Percentiles rank a stretch among this genome's conserved stretches.
phyloP scores from a whole-genome alignment of 2,888 invertebrate species.

The Eupithecia abbreviata region DNA sequence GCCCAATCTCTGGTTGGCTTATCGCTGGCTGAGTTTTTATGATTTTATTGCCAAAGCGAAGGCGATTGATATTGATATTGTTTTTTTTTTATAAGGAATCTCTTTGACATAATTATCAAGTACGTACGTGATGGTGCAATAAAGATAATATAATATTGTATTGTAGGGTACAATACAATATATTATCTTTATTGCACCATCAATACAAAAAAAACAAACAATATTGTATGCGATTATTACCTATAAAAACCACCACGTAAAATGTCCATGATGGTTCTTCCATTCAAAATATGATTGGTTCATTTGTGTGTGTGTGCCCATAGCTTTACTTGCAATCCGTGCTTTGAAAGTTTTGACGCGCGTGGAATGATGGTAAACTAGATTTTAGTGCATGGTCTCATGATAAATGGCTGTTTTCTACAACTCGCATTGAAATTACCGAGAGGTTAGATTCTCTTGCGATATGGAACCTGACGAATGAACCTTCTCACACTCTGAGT shows the following conservation, averaged over 20 bases:
- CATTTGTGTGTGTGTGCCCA: not conserved
- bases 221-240: too few relatives aligned
- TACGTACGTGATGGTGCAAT: too few relatives aligned
- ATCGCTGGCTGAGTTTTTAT: not conserved
- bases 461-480: not conserved
- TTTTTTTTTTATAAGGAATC: too few relatives aligned
- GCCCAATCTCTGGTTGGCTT: not conserved
- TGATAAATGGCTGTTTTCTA: constrained; percentile 10
- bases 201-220: too few relatives aligned
- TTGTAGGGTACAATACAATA: too few relatives aligned
- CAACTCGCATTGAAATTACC: not conserved
- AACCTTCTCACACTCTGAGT: not conserved
- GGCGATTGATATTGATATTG: not conserved
- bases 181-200: too few relatives aligned
- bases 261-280: too few relatives aligned
- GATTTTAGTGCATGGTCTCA: constrained; percentile 4
- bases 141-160: too few relatives aligned
- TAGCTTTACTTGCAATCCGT: constrained; percentile 12
- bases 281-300: too few relatives aligned
- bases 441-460: not conserved
- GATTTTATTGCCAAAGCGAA: not conserved
- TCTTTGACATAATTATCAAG: too few relatives aligned
- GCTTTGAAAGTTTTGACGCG: constrained; percentile 18
- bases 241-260: too few relatives aligned
- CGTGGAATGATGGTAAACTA: constrained; percentile 18